Percentiles rank a stretch among this genome's conserved stretches.
phyloP scores from a whole-genome alignment of 2,113 vertebrate genomes.

The Neopipo cinnamomea region DNA sequence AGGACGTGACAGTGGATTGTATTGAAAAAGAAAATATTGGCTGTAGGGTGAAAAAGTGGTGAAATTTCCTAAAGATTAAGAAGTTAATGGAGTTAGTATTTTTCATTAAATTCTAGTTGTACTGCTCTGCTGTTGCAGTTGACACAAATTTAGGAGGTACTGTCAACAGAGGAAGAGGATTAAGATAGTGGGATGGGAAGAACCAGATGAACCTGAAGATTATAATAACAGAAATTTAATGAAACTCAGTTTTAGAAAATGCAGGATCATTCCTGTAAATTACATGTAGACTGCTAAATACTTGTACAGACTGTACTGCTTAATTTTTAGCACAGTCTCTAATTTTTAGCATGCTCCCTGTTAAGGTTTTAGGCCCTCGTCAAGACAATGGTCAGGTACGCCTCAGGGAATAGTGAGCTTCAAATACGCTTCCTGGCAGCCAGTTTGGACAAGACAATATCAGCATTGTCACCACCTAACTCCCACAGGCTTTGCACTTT shows the following conservation, averaged over 20 bases:
- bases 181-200: neutral
- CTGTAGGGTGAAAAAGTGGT: neutral
- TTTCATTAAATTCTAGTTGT: neutral
- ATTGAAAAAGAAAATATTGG: neutral
- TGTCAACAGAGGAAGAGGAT: neutral
- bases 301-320: neutral
- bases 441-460: neutral
- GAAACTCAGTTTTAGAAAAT: neutral
- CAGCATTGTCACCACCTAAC: neutral
- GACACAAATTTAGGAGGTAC: neutral
- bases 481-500: neutral
- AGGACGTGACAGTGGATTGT: neutral
- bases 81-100: neutral
- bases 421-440: neutral
- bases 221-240: neutral
- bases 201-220: neutral
- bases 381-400: neutral
- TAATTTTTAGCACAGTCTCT: neutral
- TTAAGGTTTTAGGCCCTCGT: neutral
- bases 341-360: neutral
- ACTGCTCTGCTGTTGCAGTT: neutral
- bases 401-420: neutral
- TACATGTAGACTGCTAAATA: neutral
- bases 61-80: neutral
- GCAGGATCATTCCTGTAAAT: neutral